phyloP scores from a whole-genome alignment of 2,888 invertebrate genomes.

The Leucophora obtusa region DNA sequence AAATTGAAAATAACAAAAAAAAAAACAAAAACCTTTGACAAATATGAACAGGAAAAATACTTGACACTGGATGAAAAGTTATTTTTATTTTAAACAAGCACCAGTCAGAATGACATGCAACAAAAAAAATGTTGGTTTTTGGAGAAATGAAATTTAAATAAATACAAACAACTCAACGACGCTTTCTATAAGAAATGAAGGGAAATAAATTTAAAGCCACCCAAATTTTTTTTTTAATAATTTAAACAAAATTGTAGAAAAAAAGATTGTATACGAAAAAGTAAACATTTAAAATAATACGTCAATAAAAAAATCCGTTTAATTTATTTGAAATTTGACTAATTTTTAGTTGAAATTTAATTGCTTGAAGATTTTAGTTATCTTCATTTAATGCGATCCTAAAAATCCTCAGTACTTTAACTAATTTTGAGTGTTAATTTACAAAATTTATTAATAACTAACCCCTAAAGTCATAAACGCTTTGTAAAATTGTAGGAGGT shows the following conservation, averaged over 20 bases:
- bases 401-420: no score
- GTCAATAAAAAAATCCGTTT: no score
- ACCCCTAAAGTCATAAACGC: no score
- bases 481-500: no score
- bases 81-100: constrained; percentile 9
- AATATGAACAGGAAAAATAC: constrained; percentile 52
- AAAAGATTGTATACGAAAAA: no score
- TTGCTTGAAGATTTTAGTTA: no score
- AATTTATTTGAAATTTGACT: no score
- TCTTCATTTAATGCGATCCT: no score
- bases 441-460: no score
- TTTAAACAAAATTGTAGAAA: not conserved
- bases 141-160: not conserved
- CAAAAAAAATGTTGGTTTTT: not conserved
- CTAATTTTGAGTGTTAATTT: no score
- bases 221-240: not conserved
- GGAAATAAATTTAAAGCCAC: not conserved
- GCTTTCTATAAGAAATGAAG: not conserved
- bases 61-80: constrained; percentile 48
- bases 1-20: constrained; percentile 9
- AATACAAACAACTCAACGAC: not conserved
- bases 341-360: no score
- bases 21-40: constrained; percentile 27
- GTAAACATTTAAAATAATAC: no score
- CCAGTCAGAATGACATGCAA: not conserved